Evolutionary conservation across 1,140 invertebrate species (phyloP).

Genomic region (Trypoxylus dichotomus): DNA sequence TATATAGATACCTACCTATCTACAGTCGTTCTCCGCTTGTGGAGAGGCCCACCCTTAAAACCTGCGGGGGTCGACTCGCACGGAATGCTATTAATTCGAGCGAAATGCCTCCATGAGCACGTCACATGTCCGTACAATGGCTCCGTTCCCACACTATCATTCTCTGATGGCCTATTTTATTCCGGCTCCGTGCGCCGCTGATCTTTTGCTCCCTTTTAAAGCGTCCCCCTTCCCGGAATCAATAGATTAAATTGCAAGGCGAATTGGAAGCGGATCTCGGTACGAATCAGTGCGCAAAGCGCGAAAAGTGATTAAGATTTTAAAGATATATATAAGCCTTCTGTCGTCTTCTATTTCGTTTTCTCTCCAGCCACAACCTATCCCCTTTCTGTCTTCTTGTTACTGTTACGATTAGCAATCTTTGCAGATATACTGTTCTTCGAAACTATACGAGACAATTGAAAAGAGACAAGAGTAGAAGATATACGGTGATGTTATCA

Average conservation of each 20-base stretch:
- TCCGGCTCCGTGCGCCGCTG: slow-evolving; percentile 43
- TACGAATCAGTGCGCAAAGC: slow-evolving; percentile 45
- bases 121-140: slow-evolving; percentile 62
- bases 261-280: slow-evolving; percentile 37
- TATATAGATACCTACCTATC: neutral
- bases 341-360: neutral
- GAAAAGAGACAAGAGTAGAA: too few relatives aligned
- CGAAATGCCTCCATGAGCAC: slow-evolving; percentile 42
- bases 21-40: neutral
- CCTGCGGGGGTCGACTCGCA: slow-evolving; percentile 32
- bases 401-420: too few relatives aligned
- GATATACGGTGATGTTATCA: too few relatives aligned
- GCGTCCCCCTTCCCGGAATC: slow-evolving; percentile 41
- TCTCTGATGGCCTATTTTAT: slow-evolving; percentile 51
- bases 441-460: too few relatives aligned
- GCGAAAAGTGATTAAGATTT: slow-evolving; percentile 52
- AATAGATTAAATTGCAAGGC: slow-evolving; percentile 50
- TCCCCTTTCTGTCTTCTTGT: too few relatives aligned
- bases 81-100: slow-evolving; percentile 40
- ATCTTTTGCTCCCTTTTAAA: slow-evolving; percentile 52
- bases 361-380: neutral
- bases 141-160: slow-evolving; percentile 58
- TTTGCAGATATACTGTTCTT: too few relatives aligned
- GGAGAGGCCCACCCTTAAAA: neutral
- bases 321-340: slow-evolving; percentile 47